phyloP scores from a whole-genome alignment of 1,140 invertebrate genomes.

The Neoseiulus cucumeris region DNA sequence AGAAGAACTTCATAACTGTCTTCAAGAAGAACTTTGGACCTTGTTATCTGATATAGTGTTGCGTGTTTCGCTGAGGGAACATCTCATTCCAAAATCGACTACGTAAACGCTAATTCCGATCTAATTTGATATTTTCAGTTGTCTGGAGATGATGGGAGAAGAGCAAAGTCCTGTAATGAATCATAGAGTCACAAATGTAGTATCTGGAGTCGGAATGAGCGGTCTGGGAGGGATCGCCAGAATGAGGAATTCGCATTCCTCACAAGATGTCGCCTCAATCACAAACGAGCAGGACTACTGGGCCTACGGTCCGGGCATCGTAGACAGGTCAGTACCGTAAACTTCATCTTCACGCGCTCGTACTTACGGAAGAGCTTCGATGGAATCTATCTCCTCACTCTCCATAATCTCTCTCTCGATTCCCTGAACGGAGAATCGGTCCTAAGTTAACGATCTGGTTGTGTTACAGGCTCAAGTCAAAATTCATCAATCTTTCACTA shows the following conservation, averaged over 20 bases:
- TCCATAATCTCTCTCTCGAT: too few species aligned
- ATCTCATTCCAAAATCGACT: too few species aligned
- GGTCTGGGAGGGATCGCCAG: neutral
- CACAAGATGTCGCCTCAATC: conserved; percentile 5
- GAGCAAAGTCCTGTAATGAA: neutral
- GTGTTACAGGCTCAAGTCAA: neutral
- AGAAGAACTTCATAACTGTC: too few species aligned
- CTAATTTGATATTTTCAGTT: neutral
- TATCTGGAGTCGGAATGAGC: neutral
- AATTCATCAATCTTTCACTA: conserved; percentile 6
- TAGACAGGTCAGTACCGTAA: neutral
- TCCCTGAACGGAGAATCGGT: too few species aligned
- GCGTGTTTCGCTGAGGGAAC: too few species aligned
- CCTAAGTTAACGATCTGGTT: neutral
- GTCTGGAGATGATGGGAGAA: conserved; percentile 9
- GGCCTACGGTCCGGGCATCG: conserved; percentile 3
- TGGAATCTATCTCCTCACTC: too few species aligned
- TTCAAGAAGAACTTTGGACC: too few species aligned
- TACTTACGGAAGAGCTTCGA: too few species aligned
- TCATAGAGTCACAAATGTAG: neutral
- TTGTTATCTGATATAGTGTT: too few species aligned
- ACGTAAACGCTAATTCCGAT: too few species aligned
- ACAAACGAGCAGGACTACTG: conserved; percentile 5
- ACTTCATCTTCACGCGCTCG: too few species aligned
- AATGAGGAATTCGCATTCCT: conserved; percentile 2